Percentiles rank a stretch among this genome's conserved stretches.
These are phyloP conservation scores for Apogon hyalosoma DNA, from an alignment of 2,797 vertebrate species.

Conservation along the genomic window DNA sequence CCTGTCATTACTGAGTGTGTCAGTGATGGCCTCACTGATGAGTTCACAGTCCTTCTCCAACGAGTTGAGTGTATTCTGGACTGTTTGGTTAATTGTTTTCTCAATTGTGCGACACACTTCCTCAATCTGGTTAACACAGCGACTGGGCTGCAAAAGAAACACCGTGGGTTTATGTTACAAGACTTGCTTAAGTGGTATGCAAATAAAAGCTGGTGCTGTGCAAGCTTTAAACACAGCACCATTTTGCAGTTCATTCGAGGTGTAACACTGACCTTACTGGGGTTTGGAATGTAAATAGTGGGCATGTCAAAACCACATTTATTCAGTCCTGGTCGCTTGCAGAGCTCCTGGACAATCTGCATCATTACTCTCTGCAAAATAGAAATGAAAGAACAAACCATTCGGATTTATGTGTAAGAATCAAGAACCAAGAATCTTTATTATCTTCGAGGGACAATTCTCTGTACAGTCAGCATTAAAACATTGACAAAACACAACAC, in stretches of 20 bases:
- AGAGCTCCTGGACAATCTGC: slow-evolving; percentile 92
- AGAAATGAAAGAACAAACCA: slow-evolving; percentile 4
- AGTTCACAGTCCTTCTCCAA: slow-evolving; percentile 88
- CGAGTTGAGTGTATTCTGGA: slow-evolving; percentile 89
- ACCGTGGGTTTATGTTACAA: neutral
- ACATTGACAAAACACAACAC: too few species aligned
- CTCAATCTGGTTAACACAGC: slow-evolving; percentile 89
- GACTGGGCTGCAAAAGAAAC: slow-evolving; percentile 79
- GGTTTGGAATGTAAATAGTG: slow-evolving; percentile 88
- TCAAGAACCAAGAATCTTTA: too few species aligned
- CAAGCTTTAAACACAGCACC: neutral
- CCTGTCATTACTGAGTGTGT: slow-evolving; percentile 78
- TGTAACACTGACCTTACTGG: slow-evolving; percentile 81
- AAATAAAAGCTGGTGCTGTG: neutral
- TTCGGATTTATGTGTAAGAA: neutral
- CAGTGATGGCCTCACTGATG: slow-evolving; percentile 82
- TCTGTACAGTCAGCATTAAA: too few species aligned
- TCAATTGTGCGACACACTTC: slow-evolving; percentile 87
- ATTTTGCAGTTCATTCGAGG: neutral
- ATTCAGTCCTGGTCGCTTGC: slow-evolving; percentile 89
- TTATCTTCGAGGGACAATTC: too few species aligned
- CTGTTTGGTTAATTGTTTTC: slow-evolving; percentile 90
- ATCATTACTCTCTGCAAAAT: slow-evolving; percentile 88
- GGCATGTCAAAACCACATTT: slow-evolving; percentile 94
- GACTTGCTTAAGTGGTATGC: neutral